A percentile compares a stretch with the other conserved stretches of the same genome.
phyloP scores from a whole-genome alignment of 2,888 invertebrate species.

The Hydriomena furcata region DNA sequence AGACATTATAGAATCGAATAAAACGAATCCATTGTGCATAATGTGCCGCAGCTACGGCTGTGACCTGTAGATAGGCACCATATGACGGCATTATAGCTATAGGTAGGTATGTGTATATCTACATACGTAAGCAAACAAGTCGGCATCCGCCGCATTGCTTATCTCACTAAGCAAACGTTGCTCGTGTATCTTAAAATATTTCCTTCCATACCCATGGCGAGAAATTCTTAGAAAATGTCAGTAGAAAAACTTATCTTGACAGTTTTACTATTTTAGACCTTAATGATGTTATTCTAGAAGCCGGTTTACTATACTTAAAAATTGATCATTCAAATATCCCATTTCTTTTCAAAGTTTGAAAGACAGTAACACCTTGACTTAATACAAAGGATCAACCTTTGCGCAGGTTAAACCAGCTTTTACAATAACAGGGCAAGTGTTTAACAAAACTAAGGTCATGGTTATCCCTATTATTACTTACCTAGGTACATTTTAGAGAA shows the following conservation, averaged over 20 bases:
- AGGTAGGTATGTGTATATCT: constrained; percentile 15
- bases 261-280: constrained; percentile 23
- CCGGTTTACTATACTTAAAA: too few relatives aligned
- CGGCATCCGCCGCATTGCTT: constrained; percentile 71
- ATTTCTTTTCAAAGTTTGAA: too few relatives aligned
- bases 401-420: too few relatives aligned
- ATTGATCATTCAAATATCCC: too few relatives aligned
- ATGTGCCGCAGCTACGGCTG: neutral
- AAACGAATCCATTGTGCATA: neutral
- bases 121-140: constrained; percentile 52
- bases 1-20: too few relatives aligned
- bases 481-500: too few relatives aligned
- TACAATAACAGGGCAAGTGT: too few relatives aligned
- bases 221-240: constrained; percentile 57
- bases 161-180: constrained; percentile 69
- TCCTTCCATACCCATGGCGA: constrained; percentile 63
- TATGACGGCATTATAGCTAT: constrained; percentile 16
- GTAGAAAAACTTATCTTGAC: constrained; percentile 34
- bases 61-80: neutral
- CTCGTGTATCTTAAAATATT: constrained; percentile 74
- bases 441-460: too few relatives aligned
- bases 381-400: too few relatives aligned
- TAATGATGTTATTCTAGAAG: constrained; percentile 11
- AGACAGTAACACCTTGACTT: too few relatives aligned
- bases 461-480: too few relatives aligned